These are phyloP conservation scores for Mormyrus lacerda DNA, from an alignment of 2,113 vertebrate species.

Conservation along the genomic window DNA sequence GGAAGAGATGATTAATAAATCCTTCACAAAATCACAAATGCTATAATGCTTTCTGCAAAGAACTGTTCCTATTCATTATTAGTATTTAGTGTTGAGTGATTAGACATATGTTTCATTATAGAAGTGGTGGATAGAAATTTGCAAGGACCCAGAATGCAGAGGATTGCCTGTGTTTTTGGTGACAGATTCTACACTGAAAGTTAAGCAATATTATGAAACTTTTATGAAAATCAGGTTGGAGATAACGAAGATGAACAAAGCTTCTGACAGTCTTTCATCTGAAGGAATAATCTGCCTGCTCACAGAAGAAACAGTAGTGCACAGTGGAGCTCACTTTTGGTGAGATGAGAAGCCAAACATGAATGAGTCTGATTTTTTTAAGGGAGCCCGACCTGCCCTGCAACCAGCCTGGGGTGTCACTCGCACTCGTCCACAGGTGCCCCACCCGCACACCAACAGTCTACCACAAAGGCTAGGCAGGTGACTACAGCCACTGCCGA, in stretches of 20 bases:
- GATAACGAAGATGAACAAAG: neutral
- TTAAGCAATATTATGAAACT: neutral
- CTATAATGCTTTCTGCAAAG: neutral
- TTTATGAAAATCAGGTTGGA: neutral
- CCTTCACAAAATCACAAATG: neutral
- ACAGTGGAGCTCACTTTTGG: no score
- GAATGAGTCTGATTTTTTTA: no score
- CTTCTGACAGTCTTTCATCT: neutral
- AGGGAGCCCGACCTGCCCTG: no score
- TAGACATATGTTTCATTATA: neutral
- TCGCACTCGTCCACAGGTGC: neutral
- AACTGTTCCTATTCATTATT: neutral
- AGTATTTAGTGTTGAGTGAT: neutral
- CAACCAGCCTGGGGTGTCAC: no score
- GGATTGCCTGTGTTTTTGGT: neutral
- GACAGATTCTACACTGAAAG: neutral
- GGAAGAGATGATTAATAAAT: neutral
- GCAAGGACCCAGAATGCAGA: neutral
- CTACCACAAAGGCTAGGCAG: neutral
- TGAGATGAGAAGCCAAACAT: no score
- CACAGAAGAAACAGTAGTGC: no score
- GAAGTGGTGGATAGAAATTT: neutral
- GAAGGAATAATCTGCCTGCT: neutral
- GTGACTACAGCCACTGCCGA: neutral
- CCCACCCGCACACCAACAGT: neutral